Percentiles rank a stretch among this genome's conserved stretches.
phyloP scores from a whole-genome alignment of 2,113 vertebrate species.

The Callopanchax toddi region DNA sequence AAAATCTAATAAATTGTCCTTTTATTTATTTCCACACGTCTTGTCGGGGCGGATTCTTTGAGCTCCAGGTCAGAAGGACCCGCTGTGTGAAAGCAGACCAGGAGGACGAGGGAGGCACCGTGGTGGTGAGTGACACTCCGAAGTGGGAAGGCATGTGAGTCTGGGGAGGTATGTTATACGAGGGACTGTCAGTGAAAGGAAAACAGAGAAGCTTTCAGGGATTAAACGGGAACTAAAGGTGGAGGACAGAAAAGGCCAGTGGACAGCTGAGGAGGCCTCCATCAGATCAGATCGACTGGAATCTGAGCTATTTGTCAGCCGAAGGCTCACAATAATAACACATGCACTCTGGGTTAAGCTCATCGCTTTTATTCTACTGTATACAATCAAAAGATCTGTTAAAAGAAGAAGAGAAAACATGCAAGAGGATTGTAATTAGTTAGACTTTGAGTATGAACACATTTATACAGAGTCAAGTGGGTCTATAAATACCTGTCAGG shows the following conservation, averaged over 20 bases:
- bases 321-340: not conserved
- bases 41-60: constrained; percentile 2
- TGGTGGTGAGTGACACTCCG: constrained; percentile 61
- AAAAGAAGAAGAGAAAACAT: not conserved
- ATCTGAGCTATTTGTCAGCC: constrained; percentile 6
- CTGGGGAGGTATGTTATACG: constrained; percentile 37
- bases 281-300: constrained; percentile 24
- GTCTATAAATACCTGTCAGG: constrained; percentile 27
- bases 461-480: not conserved
- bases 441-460: not conserved
- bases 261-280: constrained; percentile 48
- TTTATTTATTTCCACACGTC: constrained; percentile 11
- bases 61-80: constrained; percentile 61
- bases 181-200: constrained; percentile 36
- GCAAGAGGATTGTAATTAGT: not conserved
- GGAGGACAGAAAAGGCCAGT: constrained; percentile 50
- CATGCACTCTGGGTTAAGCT: constrained; percentile 1
- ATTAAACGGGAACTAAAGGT: constrained; percentile 56
- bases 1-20: no score
- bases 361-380: not conserved
- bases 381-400: not conserved
- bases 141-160: constrained; percentile 32
- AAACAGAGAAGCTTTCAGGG: constrained; percentile 41
- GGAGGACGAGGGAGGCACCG: constrained; percentile 42
- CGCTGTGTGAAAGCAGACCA: constrained; percentile 44